Evolutionary conservation across 2,888 invertebrate genomes (phyloP).

Genomic region (Oligia latruncula): DNA sequence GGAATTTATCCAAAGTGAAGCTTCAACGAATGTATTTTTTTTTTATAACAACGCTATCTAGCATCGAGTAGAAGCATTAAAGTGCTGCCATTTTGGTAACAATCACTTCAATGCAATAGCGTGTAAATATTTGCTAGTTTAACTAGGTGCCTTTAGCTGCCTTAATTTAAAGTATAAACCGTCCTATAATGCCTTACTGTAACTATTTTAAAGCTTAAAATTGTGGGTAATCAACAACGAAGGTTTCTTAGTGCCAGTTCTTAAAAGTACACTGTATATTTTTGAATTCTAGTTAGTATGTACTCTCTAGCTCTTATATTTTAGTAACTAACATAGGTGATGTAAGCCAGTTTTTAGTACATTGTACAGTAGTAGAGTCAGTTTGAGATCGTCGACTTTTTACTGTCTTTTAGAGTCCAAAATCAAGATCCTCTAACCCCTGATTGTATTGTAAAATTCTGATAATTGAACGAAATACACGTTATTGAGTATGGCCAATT

Average conservation of each 20-base stretch:
- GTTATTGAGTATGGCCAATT: not conserved
- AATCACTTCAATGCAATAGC: slow-evolving; percentile 57
- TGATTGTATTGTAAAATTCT: not conserved
- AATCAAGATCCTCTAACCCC: not conserved
- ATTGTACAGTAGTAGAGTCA: slow-evolving; percentile 42
- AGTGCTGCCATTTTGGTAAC: slow-evolving; percentile 48
- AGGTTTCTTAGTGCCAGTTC: slow-evolving; percentile 85
- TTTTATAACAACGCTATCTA: slow-evolving; percentile 73
- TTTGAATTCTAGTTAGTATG: slow-evolving; percentile 70
- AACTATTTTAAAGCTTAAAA: slow-evolving; percentile 65
- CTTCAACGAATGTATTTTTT: slow-evolving; percentile 57
- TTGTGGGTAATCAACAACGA: slow-evolving; percentile 85
- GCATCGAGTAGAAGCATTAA: slow-evolving; percentile 67
- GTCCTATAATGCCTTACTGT: slow-evolving; percentile 85
- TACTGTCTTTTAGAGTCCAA: slow-evolving; percentile 41
- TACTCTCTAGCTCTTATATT: slow-evolving; percentile 60
- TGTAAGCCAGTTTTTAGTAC: slow-evolving; percentile 47
- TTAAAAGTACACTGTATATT: slow-evolving; percentile 79
- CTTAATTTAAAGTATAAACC: slow-evolving; percentile 84
- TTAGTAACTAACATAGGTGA: slow-evolving; percentile 39
- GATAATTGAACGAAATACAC: not conserved
- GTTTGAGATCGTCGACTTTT: slow-evolving; percentile 26
- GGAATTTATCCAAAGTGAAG: slow-evolving; percentile 54
- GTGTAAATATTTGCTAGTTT: slow-evolving; percentile 68
- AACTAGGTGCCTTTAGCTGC: slow-evolving; percentile 85